Evolutionary conservation across 2,888 invertebrate genomes (phyloP), one percentile per base, ranked within the genome.

Genomic region (Yponomeuta evonymella): DNA sequence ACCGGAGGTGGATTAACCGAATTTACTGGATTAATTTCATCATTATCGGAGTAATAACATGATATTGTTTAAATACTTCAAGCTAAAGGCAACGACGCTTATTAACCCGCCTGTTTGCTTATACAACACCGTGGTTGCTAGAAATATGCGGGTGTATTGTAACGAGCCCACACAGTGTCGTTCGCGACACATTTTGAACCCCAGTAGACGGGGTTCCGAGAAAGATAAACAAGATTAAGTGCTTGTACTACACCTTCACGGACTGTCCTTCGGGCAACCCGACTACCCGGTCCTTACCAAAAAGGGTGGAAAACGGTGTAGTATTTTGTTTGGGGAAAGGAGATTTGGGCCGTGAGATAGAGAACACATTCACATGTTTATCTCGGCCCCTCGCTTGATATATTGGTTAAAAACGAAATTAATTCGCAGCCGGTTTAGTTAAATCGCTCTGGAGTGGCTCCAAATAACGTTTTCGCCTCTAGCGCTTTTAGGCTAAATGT

Each of bases 141-240:
- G 3, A 43, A 58, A 58, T 33, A 65, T 65, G 65, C 65, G 65
- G 65, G 65, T 33, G 65, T 65, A 65, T 65, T 65, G 36, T 65
- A 58, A 58, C 51, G 69, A 64, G 36, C 30, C 70, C 69, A 71
- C 66, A 48, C 65, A 64, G 51, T 58, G 51, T 87, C 84, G 84
- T 80, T 66, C 33, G 29, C n/a, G 15, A 76, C 12, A 68, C 29
- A 29, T 67, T 71, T 62, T 77, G 76, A 74, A 75, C 75, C 73
- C 75, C 75, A 73, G 76, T 75, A 74, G 75, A 76, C 75, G 78
- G 77, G 51, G 74, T 74, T 76, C 76, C 75, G 75, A 78, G 79
- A 79, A 75, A 81, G 80, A 84, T 85, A 87, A 84, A 85, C 79
- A 82, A 83, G 83, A 86, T 84, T 81, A 81, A 84, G 76, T 78